These are phyloP conservation scores for Callimorpha dominula DNA, from an alignment of 2,888 invertebrate species.

Conservation along the genomic window DNA sequence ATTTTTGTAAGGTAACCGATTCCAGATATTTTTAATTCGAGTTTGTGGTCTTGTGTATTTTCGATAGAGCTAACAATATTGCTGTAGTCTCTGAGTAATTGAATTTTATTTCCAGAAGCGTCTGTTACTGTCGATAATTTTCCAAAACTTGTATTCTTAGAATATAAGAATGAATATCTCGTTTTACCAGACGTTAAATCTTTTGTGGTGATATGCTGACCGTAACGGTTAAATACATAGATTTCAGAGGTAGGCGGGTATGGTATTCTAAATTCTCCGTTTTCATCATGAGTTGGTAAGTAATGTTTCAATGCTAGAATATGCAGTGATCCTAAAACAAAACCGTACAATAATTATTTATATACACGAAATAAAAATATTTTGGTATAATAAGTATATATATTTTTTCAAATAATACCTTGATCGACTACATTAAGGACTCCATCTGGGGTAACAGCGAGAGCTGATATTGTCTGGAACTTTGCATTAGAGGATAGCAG, in stretches of 20 bases:
- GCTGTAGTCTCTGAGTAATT: constrained; percentile 96
- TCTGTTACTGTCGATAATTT: constrained; percentile 97
- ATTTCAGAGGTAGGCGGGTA: constrained; percentile 97
- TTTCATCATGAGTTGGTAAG: constrained; percentile 94
- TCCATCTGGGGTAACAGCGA: constrained; percentile 98
- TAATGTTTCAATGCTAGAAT: constrained; percentile 95
- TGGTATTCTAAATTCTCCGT: constrained; percentile 96
- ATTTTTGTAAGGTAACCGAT: constrained; percentile 96
- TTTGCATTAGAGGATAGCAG: constrained; percentile 95
- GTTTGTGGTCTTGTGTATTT: constrained; percentile 97
- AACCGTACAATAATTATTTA: neutral
- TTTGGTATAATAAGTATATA: neutral
- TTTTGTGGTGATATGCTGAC: constrained; percentile 98
- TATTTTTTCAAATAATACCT: constrained; percentile 75
- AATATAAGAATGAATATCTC: constrained; percentile 98
- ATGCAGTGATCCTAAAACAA: constrained; percentile 90
- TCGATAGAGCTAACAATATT: constrained; percentile 97
- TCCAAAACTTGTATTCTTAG: constrained; percentile 98
- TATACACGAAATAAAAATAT: neutral
- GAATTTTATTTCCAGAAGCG: constrained; percentile 96
- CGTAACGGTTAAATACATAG: constrained; percentile 97
- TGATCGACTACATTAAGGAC: constrained; percentile 98
- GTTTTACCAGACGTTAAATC: constrained; percentile 98
- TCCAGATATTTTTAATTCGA: constrained; percentile 96
- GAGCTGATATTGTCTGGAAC: constrained; percentile 95